Conservation (phyloP, 1,140 invertebrate genomes). For the Cotesia typhae region DNA sequence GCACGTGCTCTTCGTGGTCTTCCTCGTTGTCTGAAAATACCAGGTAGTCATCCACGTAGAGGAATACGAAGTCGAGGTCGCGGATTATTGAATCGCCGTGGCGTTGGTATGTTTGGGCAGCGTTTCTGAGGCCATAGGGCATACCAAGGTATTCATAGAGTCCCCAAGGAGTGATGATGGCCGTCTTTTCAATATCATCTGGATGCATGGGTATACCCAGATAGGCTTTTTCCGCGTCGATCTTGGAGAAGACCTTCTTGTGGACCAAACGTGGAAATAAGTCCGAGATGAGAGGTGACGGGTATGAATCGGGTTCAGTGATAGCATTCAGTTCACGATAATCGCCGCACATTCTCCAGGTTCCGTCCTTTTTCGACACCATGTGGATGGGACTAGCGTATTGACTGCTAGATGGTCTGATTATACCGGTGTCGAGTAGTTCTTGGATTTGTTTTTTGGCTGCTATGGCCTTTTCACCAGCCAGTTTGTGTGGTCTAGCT, state of each 20-base stretch:
- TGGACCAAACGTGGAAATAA: slow-evolving; percentile 49
- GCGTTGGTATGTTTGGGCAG: too few relatives aligned
- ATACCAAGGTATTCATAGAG: too few relatives aligned
- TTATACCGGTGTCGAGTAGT: slow-evolving; percentile 41
- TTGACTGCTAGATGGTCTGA: slow-evolving; percentile 38
- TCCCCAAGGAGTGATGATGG: too few relatives aligned
- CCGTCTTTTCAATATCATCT: too few relatives aligned
- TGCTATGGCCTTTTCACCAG: slow-evolving; percentile 38
- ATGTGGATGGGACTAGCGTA: slow-evolving; percentile 60
- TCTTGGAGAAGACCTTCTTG: slow-evolving; percentile 48
- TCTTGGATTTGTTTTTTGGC: slow-evolving; percentile 45
- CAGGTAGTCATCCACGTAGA: slow-evolving; percentile 35
- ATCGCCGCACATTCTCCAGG: slow-evolving; percentile 55
- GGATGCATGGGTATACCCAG: slow-evolving; percentile 56
- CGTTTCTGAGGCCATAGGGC: too few relatives aligned
- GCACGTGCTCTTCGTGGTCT: slow-evolving; percentile 33
- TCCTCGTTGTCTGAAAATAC: slow-evolving; percentile 21
- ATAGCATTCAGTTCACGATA: slow-evolving; percentile 55
- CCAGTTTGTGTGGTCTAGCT: slow-evolving; percentile 40
- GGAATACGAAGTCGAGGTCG: slow-evolving; percentile 27
- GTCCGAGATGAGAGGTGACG: slow-evolving; percentile 48
- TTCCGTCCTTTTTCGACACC: slow-evolving; percentile 54
- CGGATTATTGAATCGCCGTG: slow-evolving; percentile 37
- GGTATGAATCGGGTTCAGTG: slow-evolving; percentile 53
- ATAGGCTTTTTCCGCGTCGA: slow-evolving; percentile 61